Evolutionary conservation across 92 coral and sea anemone genomes (phyloP).

Genomic region (Epizoanthus ramosus): DNA sequence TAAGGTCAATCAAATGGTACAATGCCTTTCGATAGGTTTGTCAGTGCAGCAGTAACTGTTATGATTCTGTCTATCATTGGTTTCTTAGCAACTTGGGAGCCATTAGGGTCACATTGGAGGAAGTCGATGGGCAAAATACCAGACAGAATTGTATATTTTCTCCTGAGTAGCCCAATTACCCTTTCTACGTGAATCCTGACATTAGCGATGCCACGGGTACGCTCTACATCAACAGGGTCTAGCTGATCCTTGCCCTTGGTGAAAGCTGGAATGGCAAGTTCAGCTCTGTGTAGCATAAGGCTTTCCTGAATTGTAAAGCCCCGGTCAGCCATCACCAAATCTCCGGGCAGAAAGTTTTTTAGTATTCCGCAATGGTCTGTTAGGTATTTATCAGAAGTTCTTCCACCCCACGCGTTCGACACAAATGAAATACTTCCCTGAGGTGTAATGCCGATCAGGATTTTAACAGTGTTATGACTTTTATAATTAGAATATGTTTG

Average conservation of each 20-base stretch:
- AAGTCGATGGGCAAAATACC: conserved; percentile 54
- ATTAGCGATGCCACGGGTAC: conserved; percentile 58
- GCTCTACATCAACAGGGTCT: conserved; percentile 60
- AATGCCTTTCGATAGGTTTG: conserved; percentile 44
- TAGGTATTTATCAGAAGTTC: conserved; percentile 68
- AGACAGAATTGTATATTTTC: conserved; percentile 50
- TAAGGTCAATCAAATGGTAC: conserved; percentile 35
- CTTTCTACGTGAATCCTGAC: conserved; percentile 64
- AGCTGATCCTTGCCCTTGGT: conserved; percentile 59
- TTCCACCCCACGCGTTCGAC: conserved; percentile 76
- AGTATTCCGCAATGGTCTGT: conserved; percentile 63
- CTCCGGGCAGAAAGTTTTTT: conserved; percentile 63
- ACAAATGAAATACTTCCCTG: conserved; percentile 72
- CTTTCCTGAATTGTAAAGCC: conserved; percentile 45
- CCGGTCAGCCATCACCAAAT: conserved; percentile 48
- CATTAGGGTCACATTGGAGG: conserved; percentile 31
- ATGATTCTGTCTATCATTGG: conserved; percentile 55
- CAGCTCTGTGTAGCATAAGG: conserved; percentile 49
- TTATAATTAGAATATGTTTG: conserved; percentile 53
- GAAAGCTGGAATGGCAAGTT: conserved; percentile 61
- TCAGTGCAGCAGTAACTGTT: conserved; percentile 48
- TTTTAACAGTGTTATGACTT: conserved; percentile 69
- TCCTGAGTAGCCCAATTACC: conserved; percentile 51
- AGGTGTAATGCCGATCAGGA: conserved; percentile 68
- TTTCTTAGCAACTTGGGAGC: conserved; percentile 48